A percentile compares a stretch with the other conserved stretches of the same genome.
Evolutionary conservation across 2,113 vertebrate species (phyloP).

Genomic region (Silurus asotus): DNA sequence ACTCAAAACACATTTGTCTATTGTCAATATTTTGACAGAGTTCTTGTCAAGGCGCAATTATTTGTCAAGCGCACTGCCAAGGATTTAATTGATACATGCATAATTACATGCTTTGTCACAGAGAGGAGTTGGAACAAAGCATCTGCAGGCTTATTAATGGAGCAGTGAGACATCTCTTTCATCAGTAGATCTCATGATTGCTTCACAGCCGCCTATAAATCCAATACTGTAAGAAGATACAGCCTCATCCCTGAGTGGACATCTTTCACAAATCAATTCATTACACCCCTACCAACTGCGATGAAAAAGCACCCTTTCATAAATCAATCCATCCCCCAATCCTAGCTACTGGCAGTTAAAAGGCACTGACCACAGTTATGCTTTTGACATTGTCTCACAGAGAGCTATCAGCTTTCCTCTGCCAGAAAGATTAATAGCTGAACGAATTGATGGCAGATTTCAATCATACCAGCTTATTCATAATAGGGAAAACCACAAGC

Average conservation of each 20-base stretch:
- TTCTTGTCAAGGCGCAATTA: slow-evolving; percentile 69
- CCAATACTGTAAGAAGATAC: slow-evolving; percentile 65
- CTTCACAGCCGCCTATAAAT: slow-evolving; percentile 59
- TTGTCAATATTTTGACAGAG: slow-evolving; percentile 77
- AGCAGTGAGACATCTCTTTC: slow-evolving; percentile 57
- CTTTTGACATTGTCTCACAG: slow-evolving; percentile 47
- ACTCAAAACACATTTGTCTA: slow-evolving; percentile 55
- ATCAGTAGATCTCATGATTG: slow-evolving; percentile 56
- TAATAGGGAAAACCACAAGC: slow-evolving; percentile 44
- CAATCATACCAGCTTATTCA: slow-evolving; percentile 53
- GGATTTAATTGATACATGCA: slow-evolving; percentile 74
- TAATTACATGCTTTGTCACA: slow-evolving; percentile 72
- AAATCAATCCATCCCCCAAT: slow-evolving; percentile 70
- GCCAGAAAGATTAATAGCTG: slow-evolving; percentile 55
- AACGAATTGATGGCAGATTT: slow-evolving; percentile 60
- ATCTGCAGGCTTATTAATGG: slow-evolving; percentile 62
- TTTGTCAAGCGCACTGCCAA: slow-evolving; percentile 64
- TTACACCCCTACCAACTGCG: slow-evolving; percentile 60
- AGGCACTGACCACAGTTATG: slow-evolving; percentile 64
- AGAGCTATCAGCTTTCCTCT: slow-evolving; percentile 66
- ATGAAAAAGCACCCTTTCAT: slow-evolving; percentile 63
- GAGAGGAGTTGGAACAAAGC: slow-evolving; percentile 64
- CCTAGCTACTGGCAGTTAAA: slow-evolving; percentile 62
- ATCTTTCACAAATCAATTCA: slow-evolving; percentile 71
- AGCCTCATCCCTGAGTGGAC: slow-evolving; percentile 54